Percentiles rank a stretch among this genome's conserved stretches.
These are phyloP conservation scores for Paramormyrops hopkinsi DNA, from an alignment of 2,797 vertebrate genomes.

Conservation along the genomic window DNA sequence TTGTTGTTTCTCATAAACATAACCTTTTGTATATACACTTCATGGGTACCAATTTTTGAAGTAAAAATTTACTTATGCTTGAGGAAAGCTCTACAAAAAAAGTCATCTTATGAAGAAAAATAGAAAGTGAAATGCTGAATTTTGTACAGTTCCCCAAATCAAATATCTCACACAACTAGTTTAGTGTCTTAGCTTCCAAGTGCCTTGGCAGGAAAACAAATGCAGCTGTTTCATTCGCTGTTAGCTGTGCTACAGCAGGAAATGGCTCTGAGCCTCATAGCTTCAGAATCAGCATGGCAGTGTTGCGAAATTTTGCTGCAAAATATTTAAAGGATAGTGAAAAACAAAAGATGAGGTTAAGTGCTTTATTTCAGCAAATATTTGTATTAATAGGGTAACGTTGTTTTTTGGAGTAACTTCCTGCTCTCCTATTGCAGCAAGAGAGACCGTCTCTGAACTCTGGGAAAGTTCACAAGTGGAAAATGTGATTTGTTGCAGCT, in stretches of 20 bases:
- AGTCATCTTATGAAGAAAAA: background rate
- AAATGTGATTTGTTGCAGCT: slow-evolving; percentile 31
- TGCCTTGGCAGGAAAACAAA: background rate
- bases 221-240: slow-evolving; percentile 4
- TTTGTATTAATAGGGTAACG: slow-evolving; percentile 11
- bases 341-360: slow-evolving; percentile 14
- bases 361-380: background rate
- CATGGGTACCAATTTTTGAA: background rate
- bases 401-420: slow-evolving; percentile 23
- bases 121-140: background rate
- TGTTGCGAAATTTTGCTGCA: background rate
- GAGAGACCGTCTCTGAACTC: background rate
- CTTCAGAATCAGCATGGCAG: background rate
- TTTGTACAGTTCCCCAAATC: background rate
- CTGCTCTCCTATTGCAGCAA: slow-evolving; percentile 12
- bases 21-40: background rate
- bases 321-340: background rate
- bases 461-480: slow-evolving; percentile 33
- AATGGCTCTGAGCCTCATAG: background rate
- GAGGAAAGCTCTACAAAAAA: slow-evolving; percentile 2
- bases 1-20: background rate
- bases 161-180: background rate
- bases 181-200: slow-evolving; percentile 3
- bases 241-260: background rate
- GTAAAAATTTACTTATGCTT: background rate